Base-by-base conservation (phyloP, 1,140 invertebrate species). In the Polyergus mexicanus region DNA sequence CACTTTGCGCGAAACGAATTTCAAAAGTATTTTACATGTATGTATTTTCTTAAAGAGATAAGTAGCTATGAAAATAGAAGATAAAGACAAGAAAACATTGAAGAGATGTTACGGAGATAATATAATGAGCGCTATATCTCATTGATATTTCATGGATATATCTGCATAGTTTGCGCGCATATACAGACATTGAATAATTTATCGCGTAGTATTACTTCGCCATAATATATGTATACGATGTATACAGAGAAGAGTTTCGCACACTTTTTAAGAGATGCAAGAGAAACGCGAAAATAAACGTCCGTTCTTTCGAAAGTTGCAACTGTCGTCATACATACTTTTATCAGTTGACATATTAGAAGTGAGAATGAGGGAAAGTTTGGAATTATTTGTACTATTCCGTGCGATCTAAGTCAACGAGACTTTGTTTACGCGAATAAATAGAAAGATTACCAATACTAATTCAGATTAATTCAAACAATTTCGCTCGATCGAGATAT, bases 331-430 rank as follows among this genome's bases (percentile, higher is more conserved):
- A 25, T 28, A 38, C 7, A 25, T 11, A 56, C 22, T 56, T 25
- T 72, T 81, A 81, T 72, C 35, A 16, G 19, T 81, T 41, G 32
- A 41, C 25, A 44, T 58, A 44, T 72, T 81, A 71, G 35, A 81
- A 58, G 51, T 44, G 66, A 71, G 51, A 81, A 81, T 71, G 11
- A 60, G 78, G 51, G 66, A 81, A 81, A 81, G 78, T 44, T 44
- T 41, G 51, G 28, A 58, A 38, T 44, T 58, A 19, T 25, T 60
- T 32, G 19, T 38, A 16, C 22, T 81, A 19, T 58, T 71, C 11
- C 35, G 25, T 51, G 7, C 8, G 1, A 10, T 41, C 56, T 10
- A 76, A 22, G 32, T 28, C 22, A 8, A 44, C 3, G 16, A n/a
- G 62, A 47, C 13, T 28, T 44, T 72, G 38, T 72, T 81, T 44